A percentile compares a stretch with the other conserved stretches of the same genome.
Conservation (phyloP, 92 coral and sea anemone genomes). For the Palythoa grandiflora region DNA sequence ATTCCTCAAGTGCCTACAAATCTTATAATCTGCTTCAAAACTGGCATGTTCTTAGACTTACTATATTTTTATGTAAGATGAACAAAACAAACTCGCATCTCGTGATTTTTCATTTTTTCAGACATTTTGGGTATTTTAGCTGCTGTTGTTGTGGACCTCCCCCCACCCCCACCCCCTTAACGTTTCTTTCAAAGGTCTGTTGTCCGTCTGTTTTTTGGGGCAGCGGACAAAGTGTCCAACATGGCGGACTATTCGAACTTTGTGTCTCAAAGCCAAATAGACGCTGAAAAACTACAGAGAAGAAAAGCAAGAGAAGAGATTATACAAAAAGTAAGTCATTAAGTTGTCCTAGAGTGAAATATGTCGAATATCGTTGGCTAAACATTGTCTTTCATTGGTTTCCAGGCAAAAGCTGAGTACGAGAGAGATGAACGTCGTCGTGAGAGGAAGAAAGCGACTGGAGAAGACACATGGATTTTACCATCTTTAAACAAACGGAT, state of each 20-base stretch:
- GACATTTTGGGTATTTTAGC: too few species aligned
- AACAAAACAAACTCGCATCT: too few species aligned
- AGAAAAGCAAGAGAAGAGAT: slow-evolving; percentile 81
- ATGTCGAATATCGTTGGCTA: neutral
- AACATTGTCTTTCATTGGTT: neutral
- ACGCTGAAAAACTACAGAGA: slow-evolving; percentile 82
- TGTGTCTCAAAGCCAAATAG: slow-evolving; percentile 89
- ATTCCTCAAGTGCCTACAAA: too few species aligned
- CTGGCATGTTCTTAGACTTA: too few species aligned
- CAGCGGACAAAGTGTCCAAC: slow-evolving; percentile 62
- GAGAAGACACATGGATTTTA: slow-evolving; percentile 97
- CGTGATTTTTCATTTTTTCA: too few species aligned
- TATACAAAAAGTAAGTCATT: slow-evolving; percentile 67
- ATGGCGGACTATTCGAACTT: slow-evolving; percentile 98
- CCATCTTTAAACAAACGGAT: slow-evolving; percentile 82
- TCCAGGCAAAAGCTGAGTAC: slow-evolving; percentile 90
- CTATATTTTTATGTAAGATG: too few species aligned
- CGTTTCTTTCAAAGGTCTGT: too few species aligned
- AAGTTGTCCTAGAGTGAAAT: too few species aligned
- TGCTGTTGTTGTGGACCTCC: too few species aligned
- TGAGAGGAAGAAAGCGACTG: slow-evolving; percentile 76
- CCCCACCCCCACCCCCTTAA: too few species aligned
- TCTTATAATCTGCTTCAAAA: too few species aligned
- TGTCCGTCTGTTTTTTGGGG: slow-evolving; percentile 15
- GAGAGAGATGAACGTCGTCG: slow-evolving; percentile 81